phyloP scores from a whole-genome alignment of 1,140 invertebrate genomes.

The Metaphire vulgaris region DNA sequence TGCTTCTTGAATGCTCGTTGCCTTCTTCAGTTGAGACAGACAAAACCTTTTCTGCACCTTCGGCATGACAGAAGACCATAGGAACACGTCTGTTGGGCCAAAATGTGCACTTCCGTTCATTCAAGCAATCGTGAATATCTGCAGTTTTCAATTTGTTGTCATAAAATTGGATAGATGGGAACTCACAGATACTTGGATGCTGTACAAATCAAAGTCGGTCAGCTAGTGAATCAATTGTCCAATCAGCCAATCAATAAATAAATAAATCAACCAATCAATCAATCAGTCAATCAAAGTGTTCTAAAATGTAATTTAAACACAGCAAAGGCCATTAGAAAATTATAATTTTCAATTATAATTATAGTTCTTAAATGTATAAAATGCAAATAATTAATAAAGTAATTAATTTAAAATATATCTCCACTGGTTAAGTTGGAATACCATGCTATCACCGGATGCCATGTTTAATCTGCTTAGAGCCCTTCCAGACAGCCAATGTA shows the following conservation, averaged over 20 bases:
- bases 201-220: conserved; percentile 33
- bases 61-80: conserved; percentile 39
- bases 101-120: conserved; percentile 26
- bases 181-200: conserved; percentile 39
- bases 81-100: conserved; percentile 26
- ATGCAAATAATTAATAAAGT: no score
- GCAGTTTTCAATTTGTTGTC: conserved; percentile 33
- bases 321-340: neutral
- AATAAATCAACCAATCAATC: no score
- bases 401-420: no score
- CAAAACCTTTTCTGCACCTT: conserved; percentile 39
- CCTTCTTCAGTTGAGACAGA: conserved; percentile 42
- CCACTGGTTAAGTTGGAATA: no score
- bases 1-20: conserved; percentile 41
- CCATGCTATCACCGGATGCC: no score
- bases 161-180: conserved; percentile 43
- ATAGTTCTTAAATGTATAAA: no score
- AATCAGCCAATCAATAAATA: no score
- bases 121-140: conserved; percentile 20
- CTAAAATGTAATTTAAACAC: no score
- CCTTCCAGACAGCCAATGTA: no score
- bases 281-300: no score
- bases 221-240: no score
- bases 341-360: conserved; percentile 9
- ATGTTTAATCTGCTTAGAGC: no score